A percentile compares a stretch with the other conserved stretches of the same genome.
phyloP scores from a whole-genome alignment of 2,888 invertebrate species.

The Thecocarcelia acutangulata region DNA sequence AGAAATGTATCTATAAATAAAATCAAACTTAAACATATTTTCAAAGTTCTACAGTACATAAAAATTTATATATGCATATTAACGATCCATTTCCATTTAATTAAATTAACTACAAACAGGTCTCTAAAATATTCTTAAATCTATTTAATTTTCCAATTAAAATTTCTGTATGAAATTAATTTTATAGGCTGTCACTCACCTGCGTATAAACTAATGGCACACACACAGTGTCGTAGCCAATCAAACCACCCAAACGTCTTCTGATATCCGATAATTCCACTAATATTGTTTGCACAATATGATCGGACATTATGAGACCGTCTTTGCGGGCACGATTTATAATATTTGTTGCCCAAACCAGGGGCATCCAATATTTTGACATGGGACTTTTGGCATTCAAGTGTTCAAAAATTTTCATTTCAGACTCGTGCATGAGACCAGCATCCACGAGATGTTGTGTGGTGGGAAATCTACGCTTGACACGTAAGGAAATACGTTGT shows the following conservation, averaged over 20 bases:
- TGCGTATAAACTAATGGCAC: constrained; percentile 96
- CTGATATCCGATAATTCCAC: constrained; percentile 95
- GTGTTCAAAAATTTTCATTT: constrained; percentile 94
- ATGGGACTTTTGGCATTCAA: constrained; percentile 94
- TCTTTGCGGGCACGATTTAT: constrained; percentile 94
- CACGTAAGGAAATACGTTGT: constrained; percentile 92
- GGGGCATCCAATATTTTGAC: constrained; percentile 96
- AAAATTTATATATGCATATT: too few species aligned
- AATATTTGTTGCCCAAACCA: constrained; percentile 96
- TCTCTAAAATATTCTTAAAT: too few species aligned
- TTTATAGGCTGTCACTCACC: constrained; percentile 82
- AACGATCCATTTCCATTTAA: too few species aligned
- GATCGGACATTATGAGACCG: constrained; percentile 92
- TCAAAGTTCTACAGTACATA: too few species aligned
- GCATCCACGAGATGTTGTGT: constrained; percentile 95
- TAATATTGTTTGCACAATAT: constrained; percentile 94
- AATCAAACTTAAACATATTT: too few species aligned
- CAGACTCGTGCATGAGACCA: constrained; percentile 94
- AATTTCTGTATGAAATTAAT: too few species aligned
- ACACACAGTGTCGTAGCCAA: constrained; percentile 95
- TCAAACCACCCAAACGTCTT: constrained; percentile 90
- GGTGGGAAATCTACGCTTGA: constrained; percentile 93
- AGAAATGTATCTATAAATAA: too few species aligned
- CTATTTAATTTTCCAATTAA: too few species aligned
- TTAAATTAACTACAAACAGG: too few species aligned